A percentile compares a stretch with the other conserved stretches of the same genome.
Conservation (phyloP, 1,140 invertebrate genomes). For the Arion vulgaris region DNA sequence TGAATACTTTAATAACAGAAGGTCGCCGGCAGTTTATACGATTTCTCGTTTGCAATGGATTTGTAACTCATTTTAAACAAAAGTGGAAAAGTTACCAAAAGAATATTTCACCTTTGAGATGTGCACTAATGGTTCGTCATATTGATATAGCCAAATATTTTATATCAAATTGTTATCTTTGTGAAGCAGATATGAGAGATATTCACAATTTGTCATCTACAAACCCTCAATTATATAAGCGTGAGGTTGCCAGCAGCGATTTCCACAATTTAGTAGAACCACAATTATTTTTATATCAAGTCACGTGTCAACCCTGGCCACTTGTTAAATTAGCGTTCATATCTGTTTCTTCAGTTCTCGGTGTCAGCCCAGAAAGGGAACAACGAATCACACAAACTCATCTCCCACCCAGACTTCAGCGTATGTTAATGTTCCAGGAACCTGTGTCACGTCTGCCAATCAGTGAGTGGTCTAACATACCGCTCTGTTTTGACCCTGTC, state of each 20-base stretch:
- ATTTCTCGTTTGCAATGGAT: background rate
- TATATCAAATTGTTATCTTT: background rate
- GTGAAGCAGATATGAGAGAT: background rate
- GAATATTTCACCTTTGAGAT: background rate
- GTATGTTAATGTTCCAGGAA: constrained; percentile 6
- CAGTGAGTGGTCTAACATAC: constrained; percentile 4
- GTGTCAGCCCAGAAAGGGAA: background rate
- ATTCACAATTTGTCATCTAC: background rate
- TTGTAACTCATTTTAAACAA: background rate
- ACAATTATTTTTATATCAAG: background rate
- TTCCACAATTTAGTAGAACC: background rate
- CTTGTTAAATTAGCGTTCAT: constrained; percentile 13
- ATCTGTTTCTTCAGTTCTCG: background rate
- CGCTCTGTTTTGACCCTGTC: constrained; percentile 10
- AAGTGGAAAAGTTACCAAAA: background rate
- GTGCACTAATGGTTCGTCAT: background rate
- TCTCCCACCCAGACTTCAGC: background rate
- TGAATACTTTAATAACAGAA: background rate
- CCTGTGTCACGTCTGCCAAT: constrained; percentile 14
- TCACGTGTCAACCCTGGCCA: constrained; percentile 7
- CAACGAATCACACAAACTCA: background rate
- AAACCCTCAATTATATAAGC: background rate
- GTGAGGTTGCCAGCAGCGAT: too few relatives aligned
- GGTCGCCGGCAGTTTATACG: background rate
- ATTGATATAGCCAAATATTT: constrained; percentile 9